phyloP scores from a whole-genome alignment of 2,888 invertebrate genomes.

The Anthophora plumipes region DNA sequence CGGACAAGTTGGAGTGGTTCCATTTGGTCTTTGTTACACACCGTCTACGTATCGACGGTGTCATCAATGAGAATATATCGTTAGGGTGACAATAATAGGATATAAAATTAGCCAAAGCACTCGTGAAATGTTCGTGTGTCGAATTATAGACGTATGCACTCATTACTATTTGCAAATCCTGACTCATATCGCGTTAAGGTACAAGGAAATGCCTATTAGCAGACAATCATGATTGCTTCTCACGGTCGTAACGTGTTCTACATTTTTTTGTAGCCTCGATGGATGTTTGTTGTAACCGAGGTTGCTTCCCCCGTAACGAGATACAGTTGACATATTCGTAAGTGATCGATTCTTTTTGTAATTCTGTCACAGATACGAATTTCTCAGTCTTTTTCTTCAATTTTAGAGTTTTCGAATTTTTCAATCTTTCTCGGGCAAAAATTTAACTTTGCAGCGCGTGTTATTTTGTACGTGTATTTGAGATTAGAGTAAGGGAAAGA shows the following conservation, averaged over 20 bases:
- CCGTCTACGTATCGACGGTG: neutral
- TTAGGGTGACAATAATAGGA: neutral
- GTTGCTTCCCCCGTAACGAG: neutral
- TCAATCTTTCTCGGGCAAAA: too few relatives aligned
- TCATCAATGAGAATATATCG: conserved; percentile 24
- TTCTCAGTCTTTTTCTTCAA: too few relatives aligned
- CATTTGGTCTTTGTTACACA: neutral
- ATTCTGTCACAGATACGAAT: too few relatives aligned
- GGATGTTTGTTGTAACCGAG: neutral
- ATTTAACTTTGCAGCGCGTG: too few relatives aligned
- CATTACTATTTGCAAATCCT: conserved; percentile 4
- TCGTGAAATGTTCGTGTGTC: neutral
- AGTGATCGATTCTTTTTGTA: too few relatives aligned
- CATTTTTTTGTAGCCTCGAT: neutral
- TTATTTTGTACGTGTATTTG: too few relatives aligned
- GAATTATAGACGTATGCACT: neutral
- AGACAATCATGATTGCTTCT: conserved; percentile 10
- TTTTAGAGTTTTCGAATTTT: too few relatives aligned
- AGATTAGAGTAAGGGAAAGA: too few relatives aligned
- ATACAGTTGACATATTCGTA: too few relatives aligned
- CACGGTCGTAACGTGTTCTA: neutral
- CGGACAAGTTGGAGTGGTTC: neutral
- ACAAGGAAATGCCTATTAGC: neutral
- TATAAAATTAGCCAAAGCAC: neutral
- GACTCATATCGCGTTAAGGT: conserved; percentile 7